Conservation (phyloP, 2,888 invertebrate species). For the Eupithecia subfuscata region DNA sequence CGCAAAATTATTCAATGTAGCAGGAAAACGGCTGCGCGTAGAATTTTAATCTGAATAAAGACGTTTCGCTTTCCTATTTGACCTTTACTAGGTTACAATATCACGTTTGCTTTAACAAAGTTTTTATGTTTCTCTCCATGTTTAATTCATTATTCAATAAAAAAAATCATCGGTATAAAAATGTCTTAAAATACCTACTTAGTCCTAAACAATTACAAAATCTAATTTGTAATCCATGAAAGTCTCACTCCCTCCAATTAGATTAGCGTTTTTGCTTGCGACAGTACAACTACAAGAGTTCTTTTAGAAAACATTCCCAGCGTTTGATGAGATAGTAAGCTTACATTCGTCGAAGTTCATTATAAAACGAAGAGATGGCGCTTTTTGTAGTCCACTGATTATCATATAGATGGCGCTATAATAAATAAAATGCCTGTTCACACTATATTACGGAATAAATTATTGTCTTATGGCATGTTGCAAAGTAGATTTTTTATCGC, state of each 20-base stretch:
- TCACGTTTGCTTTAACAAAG: background rate
- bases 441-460: conserved; percentile 10
- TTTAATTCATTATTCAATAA: background rate
- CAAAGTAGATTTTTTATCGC: conserved; percentile 17
- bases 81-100: conserved; percentile 35
- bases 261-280: conserved; percentile 18
- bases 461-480: conserved; percentile 6
- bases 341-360: conserved; percentile 42
- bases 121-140: background rate
- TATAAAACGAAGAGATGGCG: conserved; percentile 59
- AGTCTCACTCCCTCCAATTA: background rate
- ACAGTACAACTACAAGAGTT: conserved; percentile 20
- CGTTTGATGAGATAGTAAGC: conserved; percentile 22
- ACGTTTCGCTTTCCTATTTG: conserved; percentile 57
- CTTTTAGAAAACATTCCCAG: background rate
- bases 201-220: background rate
- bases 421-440: conserved; percentile 22
- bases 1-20: conserved; percentile 65
- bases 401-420: conserved; percentile 36
- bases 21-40: conserved; percentile 55
- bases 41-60: conserved; percentile 61
- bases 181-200: background rate
- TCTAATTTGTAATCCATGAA: background rate
- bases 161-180: background rate
- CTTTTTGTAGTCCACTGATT: conserved; percentile 25